A percentile compares a stretch with the other conserved stretches of the same genome.
phyloP scores from a whole-genome alignment of 2,797 vertebrate species.

The Labroides dimidiatus region DNA sequence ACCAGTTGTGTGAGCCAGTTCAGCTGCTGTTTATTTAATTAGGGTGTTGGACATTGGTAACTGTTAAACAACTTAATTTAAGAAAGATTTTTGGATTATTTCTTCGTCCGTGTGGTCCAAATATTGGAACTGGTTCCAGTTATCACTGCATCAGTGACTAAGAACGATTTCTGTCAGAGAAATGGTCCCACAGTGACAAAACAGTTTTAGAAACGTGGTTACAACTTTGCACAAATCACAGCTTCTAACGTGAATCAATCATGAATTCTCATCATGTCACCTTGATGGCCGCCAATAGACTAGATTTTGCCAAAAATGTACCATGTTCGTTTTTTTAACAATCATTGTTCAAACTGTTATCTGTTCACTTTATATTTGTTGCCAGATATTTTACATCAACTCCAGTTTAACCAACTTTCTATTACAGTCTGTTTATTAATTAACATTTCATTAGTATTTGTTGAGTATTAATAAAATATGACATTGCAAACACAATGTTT shows the following conservation, averaged over 20 bases:
- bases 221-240: conserved; percentile 31
- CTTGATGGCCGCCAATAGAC: not conserved
- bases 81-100: conserved; percentile 19
- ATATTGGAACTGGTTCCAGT: conserved; percentile 39
- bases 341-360: conserved; percentile 15
- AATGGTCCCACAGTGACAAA: conserved; percentile 14
- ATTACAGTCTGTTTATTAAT: conserved; percentile 51
- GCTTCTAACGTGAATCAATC: conserved; percentile 24
- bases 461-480: conserved; percentile 59
- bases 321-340: conserved; percentile 11
- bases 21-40: conserved; percentile 2
- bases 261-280: not conserved
- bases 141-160: conserved; percentile 72
- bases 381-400: conserved; percentile 33
- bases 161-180: conserved; percentile 33
- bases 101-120: conserved; percentile 35
- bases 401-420: conserved; percentile 28
- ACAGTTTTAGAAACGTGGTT: not conserved
- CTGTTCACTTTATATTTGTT: conserved; percentile 8
- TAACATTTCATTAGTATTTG: conserved; percentile 3
- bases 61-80: conserved; percentile 31
- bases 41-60: conserved; percentile 13
- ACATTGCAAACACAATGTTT: conserved; percentile 5
- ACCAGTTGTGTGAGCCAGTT: conserved; percentile 1
- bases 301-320: conserved; percentile 43